phyloP scores from a whole-genome alignment of 2,797 vertebrate genomes.

The Crax fasciolata region DNA sequence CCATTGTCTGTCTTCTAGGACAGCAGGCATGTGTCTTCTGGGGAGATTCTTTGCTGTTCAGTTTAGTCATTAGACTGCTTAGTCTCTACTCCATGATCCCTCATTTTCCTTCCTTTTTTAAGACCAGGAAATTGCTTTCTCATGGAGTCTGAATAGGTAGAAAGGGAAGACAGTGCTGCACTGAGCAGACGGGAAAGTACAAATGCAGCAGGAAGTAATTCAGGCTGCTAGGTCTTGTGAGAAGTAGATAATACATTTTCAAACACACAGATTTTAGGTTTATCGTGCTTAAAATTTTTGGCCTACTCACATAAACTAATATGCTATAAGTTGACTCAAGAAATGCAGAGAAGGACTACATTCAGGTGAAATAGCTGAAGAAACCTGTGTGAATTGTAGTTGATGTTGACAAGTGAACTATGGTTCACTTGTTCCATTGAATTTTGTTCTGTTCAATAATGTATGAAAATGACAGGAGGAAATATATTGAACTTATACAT shows the following conservation, averaged over 20 bases:
- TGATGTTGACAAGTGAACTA: constrained; percentile 51
- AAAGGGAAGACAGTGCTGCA: neutral
- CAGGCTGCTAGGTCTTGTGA: neutral
- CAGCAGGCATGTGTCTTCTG: fast-evolving
- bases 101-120: neutral
- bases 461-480: constrained; percentile 63
- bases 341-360: neutral
- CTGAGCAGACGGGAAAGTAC: neutral
- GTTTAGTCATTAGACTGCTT: neutral
- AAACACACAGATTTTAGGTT: neutral
- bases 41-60: neutral
- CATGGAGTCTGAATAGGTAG: fast-evolving
- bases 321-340: neutral
- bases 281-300: neutral
- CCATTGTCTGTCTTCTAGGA: fast-evolving
- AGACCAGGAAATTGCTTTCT: neutral
- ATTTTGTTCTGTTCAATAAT: constrained; percentile 69
- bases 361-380: constrained; percentile 17
- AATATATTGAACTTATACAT: constrained; percentile 58
- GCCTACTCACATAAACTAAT: neutral
- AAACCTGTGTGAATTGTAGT: constrained; percentile 17
- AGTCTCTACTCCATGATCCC: neutral
- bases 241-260: neutral
- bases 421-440: constrained; percentile 49
- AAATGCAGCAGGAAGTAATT: neutral